Percentiles rank a stretch among this genome's conserved stretches.
Conservation (phyloP, 2,888 invertebrate species). For the Coecobrya sp. region DNA sequence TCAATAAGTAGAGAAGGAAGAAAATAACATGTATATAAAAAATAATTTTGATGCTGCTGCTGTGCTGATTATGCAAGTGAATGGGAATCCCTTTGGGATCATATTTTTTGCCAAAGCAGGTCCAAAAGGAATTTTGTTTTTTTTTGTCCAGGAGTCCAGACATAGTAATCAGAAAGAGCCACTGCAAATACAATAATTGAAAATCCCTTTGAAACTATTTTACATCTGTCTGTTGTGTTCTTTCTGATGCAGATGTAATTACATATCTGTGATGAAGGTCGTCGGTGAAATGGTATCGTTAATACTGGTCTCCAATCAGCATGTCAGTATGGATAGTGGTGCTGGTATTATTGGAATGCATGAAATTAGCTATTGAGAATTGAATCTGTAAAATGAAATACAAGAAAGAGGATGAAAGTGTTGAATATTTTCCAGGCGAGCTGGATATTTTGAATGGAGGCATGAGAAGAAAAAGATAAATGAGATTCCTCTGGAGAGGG, state of each 20-base stretch:
- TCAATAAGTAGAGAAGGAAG: not conserved
- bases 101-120: slow-evolving; percentile 57
- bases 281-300: not conserved
- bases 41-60: not conserved
- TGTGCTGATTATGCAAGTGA: slow-evolving; percentile 13
- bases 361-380: slow-evolving; percentile 30
- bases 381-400: not conserved
- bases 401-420: not conserved
- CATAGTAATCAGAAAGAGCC: not conserved
- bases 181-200: not conserved
- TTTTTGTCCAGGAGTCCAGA: slow-evolving; percentile 8
- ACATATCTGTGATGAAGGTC: slow-evolving; percentile 52
- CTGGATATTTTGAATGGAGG: not conserved
- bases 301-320: not conserved
- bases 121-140: not conserved
- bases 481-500: slow-evolving; percentile 42
- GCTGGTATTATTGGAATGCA: slow-evolving; percentile 30
- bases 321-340: slow-evolving; percentile 15
- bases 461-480: slow-evolving; percentile 3
- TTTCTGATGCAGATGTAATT: slow-evolving; percentile 31
- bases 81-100: slow-evolving; percentile 30
- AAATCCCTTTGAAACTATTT: not conserved
- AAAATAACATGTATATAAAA: not conserved
- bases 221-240: not conserved
- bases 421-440: not conserved